These are phyloP conservation scores for Hypothenemus hampei DNA, from an alignment of 1,140 invertebrate genomes.

Conservation along the genomic window DNA sequence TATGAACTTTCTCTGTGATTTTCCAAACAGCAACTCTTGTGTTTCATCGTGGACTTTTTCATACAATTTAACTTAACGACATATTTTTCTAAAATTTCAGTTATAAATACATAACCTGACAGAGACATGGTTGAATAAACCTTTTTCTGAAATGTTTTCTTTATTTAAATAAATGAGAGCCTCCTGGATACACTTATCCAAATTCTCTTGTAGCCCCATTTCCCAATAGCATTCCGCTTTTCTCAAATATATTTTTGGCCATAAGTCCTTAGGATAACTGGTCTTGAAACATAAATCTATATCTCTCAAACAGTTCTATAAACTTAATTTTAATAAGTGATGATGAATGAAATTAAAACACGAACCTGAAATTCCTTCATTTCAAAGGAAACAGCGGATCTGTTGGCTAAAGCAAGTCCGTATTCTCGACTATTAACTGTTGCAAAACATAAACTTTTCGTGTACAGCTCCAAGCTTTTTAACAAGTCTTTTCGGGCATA, in stretches of 20 bases:
- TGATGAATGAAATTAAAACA: neutral
- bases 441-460: slow-evolving; percentile 38
- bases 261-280: slow-evolving; percentile 33
- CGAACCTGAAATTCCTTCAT: slow-evolving; percentile 35
- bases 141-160: slow-evolving; percentile 31
- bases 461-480: slow-evolving; percentile 37
- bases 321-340: slow-evolving; percentile 1
- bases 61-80: slow-evolving; percentile 29
- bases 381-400: slow-evolving; percentile 38
- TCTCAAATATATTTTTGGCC: slow-evolving; percentile 36
- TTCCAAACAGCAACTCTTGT: slow-evolving; percentile 17
- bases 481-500: slow-evolving; percentile 33
- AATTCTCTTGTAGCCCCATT: slow-evolving; percentile 29
- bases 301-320: slow-evolving; percentile 38
- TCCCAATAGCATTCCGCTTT: slow-evolving; percentile 36
- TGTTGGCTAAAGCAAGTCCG: slow-evolving; percentile 36
- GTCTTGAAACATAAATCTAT: slow-evolving; percentile 36
- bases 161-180: slow-evolving; percentile 27
- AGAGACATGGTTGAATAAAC: slow-evolving; percentile 9
- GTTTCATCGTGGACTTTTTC: slow-evolving; percentile 27
- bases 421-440: slow-evolving; percentile 32
- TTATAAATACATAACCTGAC: neutral
- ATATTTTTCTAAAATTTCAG: slow-evolving; percentile 30
- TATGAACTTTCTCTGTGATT: slow-evolving; percentile 26
- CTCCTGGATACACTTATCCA: slow-evolving; percentile 32